Percentiles rank a stretch among this genome's conserved stretches.
Evolutionary conservation across 2,888 invertebrate species (phyloP).

Genomic region (Strigamia maritima): DNA sequence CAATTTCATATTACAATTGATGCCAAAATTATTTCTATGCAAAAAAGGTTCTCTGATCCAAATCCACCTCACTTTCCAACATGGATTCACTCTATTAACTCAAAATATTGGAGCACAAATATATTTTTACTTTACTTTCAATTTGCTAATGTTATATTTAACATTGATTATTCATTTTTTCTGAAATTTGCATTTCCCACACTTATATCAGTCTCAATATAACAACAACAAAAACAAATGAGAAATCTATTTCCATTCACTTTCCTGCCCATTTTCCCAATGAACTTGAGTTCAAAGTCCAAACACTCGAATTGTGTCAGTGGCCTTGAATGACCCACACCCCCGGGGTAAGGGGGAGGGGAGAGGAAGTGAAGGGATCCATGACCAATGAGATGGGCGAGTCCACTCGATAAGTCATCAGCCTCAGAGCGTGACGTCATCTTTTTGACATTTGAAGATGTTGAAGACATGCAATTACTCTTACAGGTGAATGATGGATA

Average conservation of each 20-base stretch:
- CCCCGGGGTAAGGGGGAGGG: neutral
- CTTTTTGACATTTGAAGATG: neutral
- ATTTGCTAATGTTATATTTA: no score
- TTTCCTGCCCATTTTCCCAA: neutral
- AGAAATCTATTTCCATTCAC: neutral
- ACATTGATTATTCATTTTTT: neutral
- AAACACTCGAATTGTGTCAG: neutral
- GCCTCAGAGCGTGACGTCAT: neutral
- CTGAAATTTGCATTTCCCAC: neutral
- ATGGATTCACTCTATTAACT: neutral
- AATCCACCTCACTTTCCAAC: neutral
- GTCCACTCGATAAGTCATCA: neutral
- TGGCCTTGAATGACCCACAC: neutral
- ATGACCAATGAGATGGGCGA: neutral
- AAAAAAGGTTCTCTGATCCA: neutral
- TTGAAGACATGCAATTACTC: neutral
- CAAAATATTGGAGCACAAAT: neutral
- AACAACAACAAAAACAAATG: no score
- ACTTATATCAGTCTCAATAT: neutral
- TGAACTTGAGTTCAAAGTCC: constrained; percentile 4
- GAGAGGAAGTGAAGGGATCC: neutral
- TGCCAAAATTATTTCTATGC: no score
- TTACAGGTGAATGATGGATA: neutral
- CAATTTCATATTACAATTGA: neutral
- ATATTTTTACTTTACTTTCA: neutral